Evolutionary conservation across 2,113 vertebrate species (phyloP).

Genomic region (Ictalurus furcatus): DNA sequence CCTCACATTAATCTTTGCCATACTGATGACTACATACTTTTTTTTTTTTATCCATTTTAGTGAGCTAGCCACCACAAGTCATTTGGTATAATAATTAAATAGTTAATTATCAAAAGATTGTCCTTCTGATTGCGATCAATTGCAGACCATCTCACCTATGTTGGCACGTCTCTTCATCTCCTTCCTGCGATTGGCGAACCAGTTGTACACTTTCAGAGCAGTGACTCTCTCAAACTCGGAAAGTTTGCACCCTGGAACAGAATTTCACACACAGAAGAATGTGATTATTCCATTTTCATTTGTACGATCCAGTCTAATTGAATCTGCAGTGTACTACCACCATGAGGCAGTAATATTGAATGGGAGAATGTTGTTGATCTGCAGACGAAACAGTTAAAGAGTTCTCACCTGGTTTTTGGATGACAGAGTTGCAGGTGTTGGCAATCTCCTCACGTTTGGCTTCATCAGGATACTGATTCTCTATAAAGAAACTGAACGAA

Average conservation of each 20-base stretch:
- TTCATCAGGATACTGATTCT: constrained; percentile 83
- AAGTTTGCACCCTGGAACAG: constrained; percentile 73
- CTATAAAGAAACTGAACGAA: constrained; percentile 76
- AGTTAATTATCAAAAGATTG: not conserved
- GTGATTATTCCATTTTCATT: not conserved
- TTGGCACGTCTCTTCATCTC: constrained; percentile 84
- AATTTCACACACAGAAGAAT: constrained; percentile 8
- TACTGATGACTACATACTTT: not conserved
- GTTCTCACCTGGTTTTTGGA: constrained; percentile 77
- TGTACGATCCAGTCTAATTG: not conserved
- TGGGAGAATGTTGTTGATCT: not conserved
- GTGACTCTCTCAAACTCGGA: constrained; percentile 82
- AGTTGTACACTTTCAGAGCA: constrained; percentile 82
- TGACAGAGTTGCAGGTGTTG: constrained; percentile 79
- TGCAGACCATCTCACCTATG: constrained; percentile 69
- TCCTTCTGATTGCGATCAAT: not conserved
- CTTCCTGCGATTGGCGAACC: constrained; percentile 82
- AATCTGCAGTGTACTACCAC: not conserved
- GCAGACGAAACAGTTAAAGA: not conserved
- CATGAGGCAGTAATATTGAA: not conserved
- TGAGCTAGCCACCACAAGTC: not conserved
- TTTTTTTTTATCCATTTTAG: not conserved
- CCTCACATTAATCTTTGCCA: not conserved
- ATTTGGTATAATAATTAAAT: not conserved
- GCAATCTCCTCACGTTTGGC: constrained; percentile 80